phyloP scores from a whole-genome alignment of 53 echinoderm and acorn worm genomes.

The Hippasteria phrygiana region DNA sequence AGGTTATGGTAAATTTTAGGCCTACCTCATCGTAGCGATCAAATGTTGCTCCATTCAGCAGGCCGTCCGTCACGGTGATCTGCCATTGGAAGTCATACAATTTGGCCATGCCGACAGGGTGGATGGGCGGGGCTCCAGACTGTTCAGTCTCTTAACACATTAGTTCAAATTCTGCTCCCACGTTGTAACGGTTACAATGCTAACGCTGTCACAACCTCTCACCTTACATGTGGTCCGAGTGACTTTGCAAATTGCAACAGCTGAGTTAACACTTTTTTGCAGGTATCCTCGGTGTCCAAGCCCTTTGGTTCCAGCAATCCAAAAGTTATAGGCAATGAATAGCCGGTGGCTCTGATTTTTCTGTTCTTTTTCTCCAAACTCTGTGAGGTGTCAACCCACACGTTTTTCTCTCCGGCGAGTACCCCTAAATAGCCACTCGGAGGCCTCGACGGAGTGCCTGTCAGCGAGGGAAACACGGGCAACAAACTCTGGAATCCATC shows the following conservation, averaged over 20 bases:
- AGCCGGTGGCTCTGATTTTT: neutral
- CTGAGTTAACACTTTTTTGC: neutral
- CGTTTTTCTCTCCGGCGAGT: neutral
- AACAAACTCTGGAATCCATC: neutral
- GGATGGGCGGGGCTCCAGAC: neutral
- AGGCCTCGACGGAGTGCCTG: neutral
- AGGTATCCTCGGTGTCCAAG: neutral
- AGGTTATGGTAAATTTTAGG: neutral
- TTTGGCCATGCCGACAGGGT: conserved; percentile 83
- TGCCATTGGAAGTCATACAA: conserved; percentile 98
- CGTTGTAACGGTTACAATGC: neutral
- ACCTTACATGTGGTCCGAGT: neutral
- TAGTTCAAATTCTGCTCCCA: neutral
- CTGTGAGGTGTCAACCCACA: neutral
- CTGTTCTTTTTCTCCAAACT: neutral
- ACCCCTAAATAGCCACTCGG: neutral
- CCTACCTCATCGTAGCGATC: conserved; percentile 98
- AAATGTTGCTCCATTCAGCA: conserved; percentile 89
- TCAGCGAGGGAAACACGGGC: neutral
- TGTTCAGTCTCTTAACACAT: conserved; percentile 34
- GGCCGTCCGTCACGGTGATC: conserved; percentile 81
- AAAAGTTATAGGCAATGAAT: neutral
- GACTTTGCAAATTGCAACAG: neutral
- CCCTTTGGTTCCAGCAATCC: neutral
- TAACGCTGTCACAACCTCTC: neutral